These are phyloP conservation scores for Clepsis dumicolana DNA, from an alignment of 2,888 invertebrate species.

Conservation along the genomic window DNA sequence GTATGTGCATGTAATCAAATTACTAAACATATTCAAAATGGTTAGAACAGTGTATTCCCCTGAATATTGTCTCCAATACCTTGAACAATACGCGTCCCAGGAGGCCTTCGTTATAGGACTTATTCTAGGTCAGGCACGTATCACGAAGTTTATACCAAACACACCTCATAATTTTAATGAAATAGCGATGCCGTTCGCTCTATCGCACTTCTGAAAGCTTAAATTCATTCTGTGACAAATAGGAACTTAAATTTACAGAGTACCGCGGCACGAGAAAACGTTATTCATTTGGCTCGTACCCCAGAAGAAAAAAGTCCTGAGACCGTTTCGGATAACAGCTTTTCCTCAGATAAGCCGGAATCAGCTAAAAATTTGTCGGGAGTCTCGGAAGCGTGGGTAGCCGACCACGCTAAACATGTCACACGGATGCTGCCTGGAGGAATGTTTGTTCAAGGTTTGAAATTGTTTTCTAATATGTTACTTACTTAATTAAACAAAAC, in stretches of 20 bases:
- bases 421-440: slow-evolving; percentile 97
- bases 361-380: slow-evolving; percentile 81
- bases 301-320: slow-evolving; percentile 84
- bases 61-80: slow-evolving; percentile 88
- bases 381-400: slow-evolving; percentile 89
- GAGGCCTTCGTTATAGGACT: slow-evolving; percentile 90
- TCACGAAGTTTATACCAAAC: slow-evolving; percentile 16
- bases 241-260: slow-evolving; percentile 75
- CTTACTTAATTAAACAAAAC: too few relatives aligned
- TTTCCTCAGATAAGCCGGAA: slow-evolving; percentile 65
- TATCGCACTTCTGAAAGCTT: background rate
- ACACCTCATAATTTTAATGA: background rate
- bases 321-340: slow-evolving; percentile 65
- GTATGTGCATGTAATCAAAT: slow-evolving; percentile 8
- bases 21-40: slow-evolving; percentile 71
- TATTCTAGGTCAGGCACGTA: slow-evolving; percentile 91
- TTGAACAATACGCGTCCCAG: slow-evolving; percentile 87
- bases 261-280: slow-evolving; percentile 89
- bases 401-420: slow-evolving; percentile 94
- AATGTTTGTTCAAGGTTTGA: slow-evolving; percentile 91
- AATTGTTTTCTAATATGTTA: background rate
- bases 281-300: slow-evolving; percentile 93
- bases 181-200: background rate
- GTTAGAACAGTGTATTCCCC: slow-evolving; percentile 90
- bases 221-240: background rate